phyloP scores from a whole-genome alignment of 2,113 vertebrate species.

The Poeciliopsis turrubarensis region DNA sequence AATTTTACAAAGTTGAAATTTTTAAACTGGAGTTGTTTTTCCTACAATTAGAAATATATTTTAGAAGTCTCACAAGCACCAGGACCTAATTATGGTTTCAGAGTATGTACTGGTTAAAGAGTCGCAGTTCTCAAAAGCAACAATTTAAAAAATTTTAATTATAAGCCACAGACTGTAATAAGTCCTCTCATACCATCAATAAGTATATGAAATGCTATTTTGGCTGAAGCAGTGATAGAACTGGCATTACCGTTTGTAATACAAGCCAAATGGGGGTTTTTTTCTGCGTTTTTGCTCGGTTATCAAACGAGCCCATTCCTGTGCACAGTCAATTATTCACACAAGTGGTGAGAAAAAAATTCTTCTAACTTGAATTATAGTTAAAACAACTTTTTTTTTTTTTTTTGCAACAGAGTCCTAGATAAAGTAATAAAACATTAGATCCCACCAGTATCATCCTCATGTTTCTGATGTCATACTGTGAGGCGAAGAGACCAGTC shows the following conservation, averaged over 20 bases:
- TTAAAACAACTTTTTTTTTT: neutral
- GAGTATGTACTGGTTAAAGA: too few relatives aligned
- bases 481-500: conserved; percentile 19
- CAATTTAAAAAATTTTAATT: too few relatives aligned
- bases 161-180: too few relatives aligned
- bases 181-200: too few relatives aligned
- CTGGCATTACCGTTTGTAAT: neutral
- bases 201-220: neutral
- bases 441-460: conserved; percentile 31
- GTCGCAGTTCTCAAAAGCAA: too few relatives aligned
- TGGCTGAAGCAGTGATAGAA: neutral
- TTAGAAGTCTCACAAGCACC: too few relatives aligned
- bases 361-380: neutral
- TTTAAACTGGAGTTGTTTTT: neutral
- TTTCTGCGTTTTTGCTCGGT: neutral
- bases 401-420: neutral
- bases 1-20: too few relatives aligned
- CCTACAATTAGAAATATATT: too few relatives aligned
- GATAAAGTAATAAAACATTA: conserved; percentile 20
- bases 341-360: neutral
- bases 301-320: neutral
- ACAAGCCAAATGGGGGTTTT: too few relatives aligned
- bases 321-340: neutral
- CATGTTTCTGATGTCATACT: conserved; percentile 46
- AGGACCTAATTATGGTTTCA: too few relatives aligned